phyloP scores from a whole-genome alignment of 1,140 invertebrate species.

The Drosophila ohnishii region DNA sequence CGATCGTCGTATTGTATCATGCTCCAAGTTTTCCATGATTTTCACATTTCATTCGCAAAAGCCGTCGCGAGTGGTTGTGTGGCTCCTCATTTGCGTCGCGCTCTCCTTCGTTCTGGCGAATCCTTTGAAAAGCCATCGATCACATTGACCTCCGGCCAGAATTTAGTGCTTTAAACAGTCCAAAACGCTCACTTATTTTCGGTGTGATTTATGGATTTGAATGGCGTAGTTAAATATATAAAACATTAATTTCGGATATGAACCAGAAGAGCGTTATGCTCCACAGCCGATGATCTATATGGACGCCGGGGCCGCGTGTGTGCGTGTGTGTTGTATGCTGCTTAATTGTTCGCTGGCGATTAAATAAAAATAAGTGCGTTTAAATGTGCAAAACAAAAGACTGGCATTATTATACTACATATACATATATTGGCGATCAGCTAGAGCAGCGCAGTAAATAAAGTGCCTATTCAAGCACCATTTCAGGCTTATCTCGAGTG shows the following conservation, averaged over 20 bases:
- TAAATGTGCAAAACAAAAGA: constrained; percentile 70
- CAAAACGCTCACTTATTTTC: constrained; percentile 19
- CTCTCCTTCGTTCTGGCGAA: not conserved
- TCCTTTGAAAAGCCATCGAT: constrained; percentile 30
- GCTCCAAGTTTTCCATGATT: constrained; percentile 74
- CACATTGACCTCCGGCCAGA: constrained; percentile 47
- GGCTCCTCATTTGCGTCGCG: constrained; percentile 6
- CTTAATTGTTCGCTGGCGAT: constrained; percentile 52
- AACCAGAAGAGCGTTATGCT: constrained; percentile 58
- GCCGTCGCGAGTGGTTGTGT: constrained; percentile 47
- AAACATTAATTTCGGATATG: constrained; percentile 45
- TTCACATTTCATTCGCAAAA: constrained; percentile 75
- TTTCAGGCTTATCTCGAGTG: constrained; percentile 29
- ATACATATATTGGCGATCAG: constrained; percentile 5
- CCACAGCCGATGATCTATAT: constrained; percentile 58
- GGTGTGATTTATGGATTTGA: constrained; percentile 44
- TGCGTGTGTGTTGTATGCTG: constrained; percentile 23
- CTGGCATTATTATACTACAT: constrained; percentile 42
- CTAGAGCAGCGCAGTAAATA: constrained; percentile 6
- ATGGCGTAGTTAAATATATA: constrained; percentile 31
- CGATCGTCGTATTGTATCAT: constrained; percentile 39
- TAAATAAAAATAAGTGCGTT: constrained; percentile 73
- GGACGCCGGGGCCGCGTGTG: constrained; percentile 17
- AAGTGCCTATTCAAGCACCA: constrained; percentile 3
- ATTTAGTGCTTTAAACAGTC: constrained; percentile 5